phyloP scores from a whole-genome alignment of 2,113 vertebrate genomes.

The Macroglossus sobrinus region DNA sequence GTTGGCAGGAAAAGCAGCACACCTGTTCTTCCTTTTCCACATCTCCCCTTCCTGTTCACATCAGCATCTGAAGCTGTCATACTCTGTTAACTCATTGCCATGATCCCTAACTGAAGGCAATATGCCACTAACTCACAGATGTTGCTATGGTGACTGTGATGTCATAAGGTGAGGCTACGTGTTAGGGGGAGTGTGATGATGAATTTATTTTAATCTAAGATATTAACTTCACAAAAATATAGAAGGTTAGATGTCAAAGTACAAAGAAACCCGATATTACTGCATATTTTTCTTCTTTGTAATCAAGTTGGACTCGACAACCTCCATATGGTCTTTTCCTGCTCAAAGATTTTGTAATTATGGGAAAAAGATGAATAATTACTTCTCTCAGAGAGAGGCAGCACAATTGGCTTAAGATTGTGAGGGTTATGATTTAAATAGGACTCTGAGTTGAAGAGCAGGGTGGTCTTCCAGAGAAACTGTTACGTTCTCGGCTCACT shows the following conservation, averaged over 20 bases:
- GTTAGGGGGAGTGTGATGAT: background rate
- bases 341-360: slow-evolving; percentile 44
- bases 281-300: slow-evolving; percentile 54
- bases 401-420: background rate
- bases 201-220: slow-evolving; percentile 15
- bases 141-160: slow-evolving; percentile 55
- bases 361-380: slow-evolving; percentile 10
- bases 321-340: slow-evolving; percentile 50
- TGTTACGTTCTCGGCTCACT: background rate
- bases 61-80: slow-evolving; percentile 35
- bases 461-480: background rate
- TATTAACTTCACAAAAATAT: slow-evolving; percentile 9
- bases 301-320: slow-evolving; percentile 31
- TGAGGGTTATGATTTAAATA: slow-evolving; percentile 21
- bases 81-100: slow-evolving; percentile 5
- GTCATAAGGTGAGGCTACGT: slow-evolving; percentile 14
- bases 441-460: background rate
- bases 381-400: background rate
- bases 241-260: background rate
- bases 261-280: background rate
- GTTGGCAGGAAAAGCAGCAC: slow-evolving; percentile 48
- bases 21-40: slow-evolving; percentile 45
- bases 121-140: background rate
- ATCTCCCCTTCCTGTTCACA: slow-evolving; percentile 14
- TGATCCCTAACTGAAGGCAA: background rate